A percentile compares a stretch with the other conserved stretches of the same genome.
These are phyloP conservation scores for Epirrhoe tristata DNA, from an alignment of 2,888 invertebrate genomes.

Conservation along the genomic window DNA sequence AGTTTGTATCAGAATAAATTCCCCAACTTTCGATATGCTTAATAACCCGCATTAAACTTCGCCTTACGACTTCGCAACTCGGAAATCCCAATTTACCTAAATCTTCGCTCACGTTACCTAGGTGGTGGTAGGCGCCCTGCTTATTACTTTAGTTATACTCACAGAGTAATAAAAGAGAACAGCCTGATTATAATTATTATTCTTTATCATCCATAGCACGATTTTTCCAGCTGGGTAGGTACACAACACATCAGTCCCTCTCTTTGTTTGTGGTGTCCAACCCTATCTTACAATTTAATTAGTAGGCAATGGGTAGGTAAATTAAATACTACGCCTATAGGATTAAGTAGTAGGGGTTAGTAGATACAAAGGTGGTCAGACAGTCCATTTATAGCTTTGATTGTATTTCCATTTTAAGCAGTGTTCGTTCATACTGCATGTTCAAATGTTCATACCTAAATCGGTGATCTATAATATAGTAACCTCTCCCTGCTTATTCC, in stretches of 20 bases:
- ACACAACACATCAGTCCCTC: no score
- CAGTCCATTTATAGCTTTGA: no score
- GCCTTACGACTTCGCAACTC: conserved; percentile 41
- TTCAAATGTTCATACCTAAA: conserved; percentile 13
- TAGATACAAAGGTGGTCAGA: no score
- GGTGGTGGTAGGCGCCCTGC: conserved; percentile 43
- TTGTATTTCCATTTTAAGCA: no score
- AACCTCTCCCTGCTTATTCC: conserved; percentile 34
- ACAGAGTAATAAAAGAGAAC: conserved; percentile 17
- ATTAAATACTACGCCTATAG: no score
- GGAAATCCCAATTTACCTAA: conserved; percentile 46
- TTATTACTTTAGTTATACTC: conserved; percentile 47
- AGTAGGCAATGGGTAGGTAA: no score
- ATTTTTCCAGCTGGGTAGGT: no score
- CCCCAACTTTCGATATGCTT: conserved; percentile 35
- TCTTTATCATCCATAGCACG: background rate
- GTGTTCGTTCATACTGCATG: background rate
- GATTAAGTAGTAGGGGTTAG: no score
- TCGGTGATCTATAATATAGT: no score
- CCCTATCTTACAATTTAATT: no score
- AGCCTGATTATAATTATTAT: background rate
- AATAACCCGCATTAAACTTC: conserved; percentile 42
- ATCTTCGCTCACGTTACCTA: conserved; percentile 45
- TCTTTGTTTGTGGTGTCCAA: no score
- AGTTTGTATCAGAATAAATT: conserved; percentile 39